Evolutionary conservation across 2,888 invertebrate genomes (phyloP).

Genomic region (Colletes collaris): DNA sequence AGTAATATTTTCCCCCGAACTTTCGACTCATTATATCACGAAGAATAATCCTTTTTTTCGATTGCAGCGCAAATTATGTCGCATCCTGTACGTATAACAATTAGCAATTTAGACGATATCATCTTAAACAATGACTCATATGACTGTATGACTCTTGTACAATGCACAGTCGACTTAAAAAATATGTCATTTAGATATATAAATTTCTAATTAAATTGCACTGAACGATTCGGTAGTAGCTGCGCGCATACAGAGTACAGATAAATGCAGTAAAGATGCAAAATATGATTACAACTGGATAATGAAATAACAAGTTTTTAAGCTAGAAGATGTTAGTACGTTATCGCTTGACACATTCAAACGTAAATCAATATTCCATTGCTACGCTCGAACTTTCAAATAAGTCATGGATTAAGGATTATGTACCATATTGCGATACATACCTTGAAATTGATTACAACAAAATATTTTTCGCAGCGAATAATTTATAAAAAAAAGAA

Average conservation of each 20-base stretch:
- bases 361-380: conserved; percentile 42
- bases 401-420: conserved; percentile 30
- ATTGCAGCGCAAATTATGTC: background rate
- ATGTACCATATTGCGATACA: conserved; percentile 41
- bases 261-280: conserved; percentile 64
- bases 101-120: conserved; percentile 44
- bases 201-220: conserved; percentile 55
- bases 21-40: background rate
- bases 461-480: conserved; percentile 30
- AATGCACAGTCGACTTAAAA: conserved; percentile 38
- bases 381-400: conserved; percentile 27
- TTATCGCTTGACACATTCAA: conserved; percentile 36
- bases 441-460: conserved; percentile 32
- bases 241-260: conserved; percentile 40
- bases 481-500: conserved; percentile 54
- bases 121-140: conserved; percentile 24
- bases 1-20: background rate
- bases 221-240: conserved; percentile 45
- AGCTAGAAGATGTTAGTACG: conserved; percentile 46
- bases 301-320: conserved; percentile 46
- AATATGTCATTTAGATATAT: conserved; percentile 32
- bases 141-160: conserved; percentile 8
- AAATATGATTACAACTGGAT: conserved; percentile 40
- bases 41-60: background rate
- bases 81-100: conserved; percentile 30